Evolutionary conservation across 2,113 vertebrate genomes (phyloP).

Genomic region (Saguinus imperator): DNA sequence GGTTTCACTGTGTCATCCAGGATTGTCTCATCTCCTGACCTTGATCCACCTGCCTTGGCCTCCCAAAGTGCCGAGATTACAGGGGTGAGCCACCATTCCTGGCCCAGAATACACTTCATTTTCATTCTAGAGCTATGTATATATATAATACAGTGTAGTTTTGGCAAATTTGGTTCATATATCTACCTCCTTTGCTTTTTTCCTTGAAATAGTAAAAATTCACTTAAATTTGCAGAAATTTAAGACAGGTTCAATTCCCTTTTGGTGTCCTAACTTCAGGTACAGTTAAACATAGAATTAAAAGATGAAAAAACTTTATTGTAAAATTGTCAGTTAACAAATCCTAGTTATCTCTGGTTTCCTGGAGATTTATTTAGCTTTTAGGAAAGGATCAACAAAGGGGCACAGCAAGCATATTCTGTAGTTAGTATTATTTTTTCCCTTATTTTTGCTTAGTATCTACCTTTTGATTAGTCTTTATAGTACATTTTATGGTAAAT

Average conservation of each 20-base stretch:
- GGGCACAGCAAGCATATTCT: not conserved
- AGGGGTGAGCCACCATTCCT: too few species aligned
- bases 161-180: not conserved
- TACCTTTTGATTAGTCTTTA: not conserved
- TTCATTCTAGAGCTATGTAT: not conserved
- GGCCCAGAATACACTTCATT: not conserved
- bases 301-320: not conserved
- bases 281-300: slow-evolving; percentile 21
- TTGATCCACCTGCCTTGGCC: too few species aligned
- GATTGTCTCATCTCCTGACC: too few species aligned
- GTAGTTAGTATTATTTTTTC: not conserved
- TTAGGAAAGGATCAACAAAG: not conserved
- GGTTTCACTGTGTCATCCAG: too few species aligned
- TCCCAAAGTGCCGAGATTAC: too few species aligned
- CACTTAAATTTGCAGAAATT: not conserved
- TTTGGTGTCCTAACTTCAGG: not conserved
- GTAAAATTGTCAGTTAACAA: not conserved
- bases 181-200: not conserved
- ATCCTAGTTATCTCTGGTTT: not conserved
- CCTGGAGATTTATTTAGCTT: not conserved
- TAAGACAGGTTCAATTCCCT: not conserved
- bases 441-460: not conserved
- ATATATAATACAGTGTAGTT: not conserved
- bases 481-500: not conserved
- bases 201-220: slow-evolving; percentile 15